Base-by-base conservation (phyloP, 2,888 invertebrate genomes). In the Neuroscelio doddi region DNA sequence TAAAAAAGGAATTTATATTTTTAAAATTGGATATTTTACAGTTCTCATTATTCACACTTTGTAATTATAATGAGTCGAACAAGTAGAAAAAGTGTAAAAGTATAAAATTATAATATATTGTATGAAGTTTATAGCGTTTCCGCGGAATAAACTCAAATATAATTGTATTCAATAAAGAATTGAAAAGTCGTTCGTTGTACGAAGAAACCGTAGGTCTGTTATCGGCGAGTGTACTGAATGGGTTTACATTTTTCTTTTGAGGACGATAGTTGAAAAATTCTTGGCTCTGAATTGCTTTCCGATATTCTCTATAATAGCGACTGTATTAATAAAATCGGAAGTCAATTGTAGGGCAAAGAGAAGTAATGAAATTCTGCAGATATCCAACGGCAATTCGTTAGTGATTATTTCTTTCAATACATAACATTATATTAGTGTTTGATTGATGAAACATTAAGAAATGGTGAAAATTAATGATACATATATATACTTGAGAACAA, bases 161-260 rank as follows among this genome's bases (percentile, higher is more conserved):
- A 38, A 38, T 38, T 38, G 38, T 17, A 9, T 5, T 14, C 38
- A 16, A 16, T 38, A 9, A 38, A 38, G 38, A 38, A 38, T 38
- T 3, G 3, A 36, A 14, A 36, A 36, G 36, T 36, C 36, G 36
- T 36, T 14, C 36, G 8, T 12, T 5, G 36, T 8, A 38, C 3
- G 17, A 9, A 12, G 21, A 38, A 38, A 15, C 12, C 7, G 1
- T 21, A 5, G 21, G 21, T 21, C 21, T 21, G 21, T 5, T 10
- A 12, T 12, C 12, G 14, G 36, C 14, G 10, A 17, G 17, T 38
- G 38, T 38, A 17, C 38, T 17, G 38, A 38, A 38, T 38, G 38
- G 38, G 38, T 17, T 38, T 38, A 12, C 38, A 38, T 38, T 38
- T 17, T 38, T 38, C 38, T 17, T 17, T 9, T 1, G 3, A 15